Conservation (phyloP, 2,888 invertebrate species). For the Phymatocera aterrima region DNA sequence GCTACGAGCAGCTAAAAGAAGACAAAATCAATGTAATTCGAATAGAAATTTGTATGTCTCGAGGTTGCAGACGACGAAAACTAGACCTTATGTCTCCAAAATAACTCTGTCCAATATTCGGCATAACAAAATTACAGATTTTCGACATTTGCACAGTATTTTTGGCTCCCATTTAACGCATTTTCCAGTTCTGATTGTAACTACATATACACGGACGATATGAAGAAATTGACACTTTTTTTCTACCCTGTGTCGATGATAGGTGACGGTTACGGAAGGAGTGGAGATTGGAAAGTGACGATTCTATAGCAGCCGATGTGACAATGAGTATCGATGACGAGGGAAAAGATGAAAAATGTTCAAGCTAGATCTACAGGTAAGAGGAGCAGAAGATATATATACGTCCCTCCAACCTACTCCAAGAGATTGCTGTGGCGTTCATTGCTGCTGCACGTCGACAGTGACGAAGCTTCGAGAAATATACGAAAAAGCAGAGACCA, state of each 20-base stretch:
- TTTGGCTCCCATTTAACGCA: too few species aligned
- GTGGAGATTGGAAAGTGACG: constrained; percentile 17
- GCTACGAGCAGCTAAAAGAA: neutral
- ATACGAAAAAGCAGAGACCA: constrained; percentile 36
- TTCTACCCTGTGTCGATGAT: too few species aligned
- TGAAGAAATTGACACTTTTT: neutral
- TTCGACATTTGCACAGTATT: too few species aligned
- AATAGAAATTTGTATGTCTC: too few species aligned
- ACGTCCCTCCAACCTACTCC: neutral
- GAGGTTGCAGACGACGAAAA: too few species aligned
- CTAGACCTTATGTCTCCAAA: too few species aligned
- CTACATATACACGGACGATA: too few species aligned
- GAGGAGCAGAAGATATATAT: neutral
- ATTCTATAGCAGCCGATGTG: constrained; percentile 2
- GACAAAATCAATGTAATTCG: neutral
- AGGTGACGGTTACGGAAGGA: too few species aligned
- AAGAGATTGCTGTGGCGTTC: neutral
- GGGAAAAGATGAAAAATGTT: constrained; percentile 22
- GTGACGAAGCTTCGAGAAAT: constrained; percentile 31
- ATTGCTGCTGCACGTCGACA: neutral
- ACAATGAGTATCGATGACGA: neutral
- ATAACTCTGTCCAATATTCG: too few species aligned
- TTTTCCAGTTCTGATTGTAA: too few species aligned
- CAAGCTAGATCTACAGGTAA: neutral
- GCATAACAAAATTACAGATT: too few species aligned